A percentile compares a stretch with the other conserved stretches of the same genome.
Evolutionary conservation across 2,113 vertebrate species (phyloP).

Genomic region (Phycodurus eques): DNA sequence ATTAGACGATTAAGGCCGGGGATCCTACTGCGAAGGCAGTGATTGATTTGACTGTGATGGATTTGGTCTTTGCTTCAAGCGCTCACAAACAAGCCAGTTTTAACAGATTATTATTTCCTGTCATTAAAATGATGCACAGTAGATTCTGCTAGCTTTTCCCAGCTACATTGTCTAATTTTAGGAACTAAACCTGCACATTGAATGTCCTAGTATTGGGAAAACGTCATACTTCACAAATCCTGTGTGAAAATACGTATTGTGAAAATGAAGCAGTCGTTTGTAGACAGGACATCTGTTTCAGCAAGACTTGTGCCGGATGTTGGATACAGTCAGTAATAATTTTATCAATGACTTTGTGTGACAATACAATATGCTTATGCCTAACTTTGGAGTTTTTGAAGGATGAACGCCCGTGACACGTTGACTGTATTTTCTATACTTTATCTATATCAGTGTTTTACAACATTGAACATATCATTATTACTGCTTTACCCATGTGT

Average conservation of each 20-base stretch:
- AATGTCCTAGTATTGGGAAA: not conserved
- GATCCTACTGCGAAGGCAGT: conserved; percentile 40
- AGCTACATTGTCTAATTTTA: not conserved
- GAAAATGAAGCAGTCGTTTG: no score
- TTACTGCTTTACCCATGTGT: not conserved
- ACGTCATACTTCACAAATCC: not conserved
- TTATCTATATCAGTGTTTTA: not conserved
- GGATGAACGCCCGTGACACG: not conserved
- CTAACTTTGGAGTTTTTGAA: not conserved
- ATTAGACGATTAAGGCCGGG: conserved; percentile 54
- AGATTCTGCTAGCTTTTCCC: not conserved
- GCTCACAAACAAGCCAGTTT: not conserved
- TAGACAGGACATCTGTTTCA: no score
- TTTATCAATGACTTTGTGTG: no score
- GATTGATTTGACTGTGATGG: conserved; percentile 13
- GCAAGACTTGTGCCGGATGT: no score
- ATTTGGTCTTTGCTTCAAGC: conserved; percentile 12
- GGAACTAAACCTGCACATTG: not conserved
- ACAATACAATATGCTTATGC: not conserved
- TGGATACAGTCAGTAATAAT: no score
- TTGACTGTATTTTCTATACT: no score
- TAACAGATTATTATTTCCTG: not conserved
- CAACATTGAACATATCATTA: not conserved
- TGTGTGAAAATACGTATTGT: not conserved
- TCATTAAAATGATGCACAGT: not conserved